These are phyloP conservation scores for Chlamydotis undulata DNA, from an alignment of 2,113 vertebrate species.

Conservation along the genomic window DNA sequence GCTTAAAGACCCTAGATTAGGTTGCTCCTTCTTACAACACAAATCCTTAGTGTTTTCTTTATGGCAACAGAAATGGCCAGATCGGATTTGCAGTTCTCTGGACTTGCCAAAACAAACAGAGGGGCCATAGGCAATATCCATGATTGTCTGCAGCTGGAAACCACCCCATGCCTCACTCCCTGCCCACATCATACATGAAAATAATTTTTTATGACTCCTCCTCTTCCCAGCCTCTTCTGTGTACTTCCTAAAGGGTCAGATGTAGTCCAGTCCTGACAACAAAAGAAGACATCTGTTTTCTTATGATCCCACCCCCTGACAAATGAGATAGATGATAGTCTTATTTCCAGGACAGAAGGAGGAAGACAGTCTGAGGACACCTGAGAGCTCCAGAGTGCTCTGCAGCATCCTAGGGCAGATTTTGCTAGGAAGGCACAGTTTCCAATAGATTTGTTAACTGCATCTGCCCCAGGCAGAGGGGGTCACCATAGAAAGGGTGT, in stretches of 20 bases:
- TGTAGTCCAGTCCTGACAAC: background rate
- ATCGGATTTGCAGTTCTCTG: background rate
- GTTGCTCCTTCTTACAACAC: background rate
- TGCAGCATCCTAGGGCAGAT: background rate
- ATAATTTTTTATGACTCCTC: background rate
- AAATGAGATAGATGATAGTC: background rate
- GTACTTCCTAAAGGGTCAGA: background rate
- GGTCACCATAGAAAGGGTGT: background rate
- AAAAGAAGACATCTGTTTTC: background rate
- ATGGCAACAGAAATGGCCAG: background rate
- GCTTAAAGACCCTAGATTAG: background rate
- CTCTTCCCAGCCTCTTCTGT: background rate
- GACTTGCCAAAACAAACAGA: background rate
- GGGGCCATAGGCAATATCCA: background rate
- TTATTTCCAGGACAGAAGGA: background rate
- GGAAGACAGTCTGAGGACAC: background rate
- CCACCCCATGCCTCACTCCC: rapidly evolving
- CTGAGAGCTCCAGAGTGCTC: background rate
- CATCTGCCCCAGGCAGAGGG: background rate
- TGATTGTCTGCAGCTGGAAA: background rate
- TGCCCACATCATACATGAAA: background rate
- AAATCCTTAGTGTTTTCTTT: background rate
- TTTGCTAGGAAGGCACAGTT: background rate
- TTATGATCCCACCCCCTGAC: background rate
- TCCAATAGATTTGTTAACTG: background rate